Percentiles rank a stretch among this genome's conserved stretches.
phyloP scores from a whole-genome alignment of 2,888 invertebrate genomes.

The Synanthedon andrenaeformis region DNA sequence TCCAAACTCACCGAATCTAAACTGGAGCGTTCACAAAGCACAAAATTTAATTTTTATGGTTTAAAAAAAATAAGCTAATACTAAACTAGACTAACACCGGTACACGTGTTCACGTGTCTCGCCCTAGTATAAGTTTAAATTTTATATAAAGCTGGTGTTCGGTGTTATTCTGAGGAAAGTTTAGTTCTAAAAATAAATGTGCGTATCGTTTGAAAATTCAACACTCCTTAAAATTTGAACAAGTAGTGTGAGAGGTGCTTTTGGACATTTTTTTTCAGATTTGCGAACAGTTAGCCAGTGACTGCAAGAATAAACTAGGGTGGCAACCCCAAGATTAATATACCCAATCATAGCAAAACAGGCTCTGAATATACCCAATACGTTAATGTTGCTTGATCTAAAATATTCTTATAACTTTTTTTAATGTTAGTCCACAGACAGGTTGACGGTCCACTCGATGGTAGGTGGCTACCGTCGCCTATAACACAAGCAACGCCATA shows the following conservation, averaged over 20 bases:
- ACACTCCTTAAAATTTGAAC: neutral
- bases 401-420: too few species aligned
- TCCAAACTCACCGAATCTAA: neutral
- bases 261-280: neutral
- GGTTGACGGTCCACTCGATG: too few species aligned
- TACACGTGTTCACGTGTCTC: conserved; percentile 13
- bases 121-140: conserved; percentile 16
- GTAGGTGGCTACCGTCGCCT: too few species aligned
- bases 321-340: too few species aligned
- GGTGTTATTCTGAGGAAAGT: conserved; percentile 17
- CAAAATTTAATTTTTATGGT: neutral
- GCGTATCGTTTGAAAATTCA: conserved; percentile 16
- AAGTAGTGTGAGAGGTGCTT: neutral
- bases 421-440: too few species aligned
- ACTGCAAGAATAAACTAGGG: neutral
- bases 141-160: conserved; percentile 12
- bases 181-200: conserved; percentile 32
- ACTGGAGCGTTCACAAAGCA: neutral
- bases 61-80: neutral
- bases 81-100: neutral
- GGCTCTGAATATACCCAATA: too few species aligned
- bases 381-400: too few species aligned
- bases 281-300: neutral
- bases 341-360: too few species aligned
- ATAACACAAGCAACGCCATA: too few species aligned